Evolutionary conservation across 2,888 invertebrate species (phyloP).

Genomic region (Cyaniris semiargus): DNA sequence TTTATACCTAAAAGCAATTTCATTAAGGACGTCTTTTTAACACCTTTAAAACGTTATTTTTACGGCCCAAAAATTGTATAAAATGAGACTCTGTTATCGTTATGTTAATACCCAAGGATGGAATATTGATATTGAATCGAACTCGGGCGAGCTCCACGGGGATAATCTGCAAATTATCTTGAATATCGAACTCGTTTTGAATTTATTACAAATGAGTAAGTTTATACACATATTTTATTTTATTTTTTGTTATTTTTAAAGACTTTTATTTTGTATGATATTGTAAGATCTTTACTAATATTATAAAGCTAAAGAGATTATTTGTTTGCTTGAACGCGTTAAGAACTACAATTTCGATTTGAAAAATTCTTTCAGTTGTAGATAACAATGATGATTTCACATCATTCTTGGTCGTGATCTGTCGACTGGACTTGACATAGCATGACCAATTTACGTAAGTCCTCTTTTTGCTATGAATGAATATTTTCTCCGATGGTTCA

Average conservation of each 20-base stretch:
- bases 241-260: background rate
- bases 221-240: background rate
- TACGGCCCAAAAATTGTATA: background rate
- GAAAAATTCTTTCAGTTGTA: no score
- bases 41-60: background rate
- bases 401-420: no score
- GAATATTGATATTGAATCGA: background rate
- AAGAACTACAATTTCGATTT: no score
- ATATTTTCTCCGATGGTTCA: no score
- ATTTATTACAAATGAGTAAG: background rate
- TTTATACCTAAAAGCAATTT: background rate
- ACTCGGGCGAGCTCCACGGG: background rate
- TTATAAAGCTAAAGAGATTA: no score
- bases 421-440: no score
- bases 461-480: no score
- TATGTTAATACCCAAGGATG: background rate
- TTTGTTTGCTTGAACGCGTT: no score
- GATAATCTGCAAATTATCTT: constrained; percentile 1
- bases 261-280: no score
- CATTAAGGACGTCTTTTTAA: background rate
- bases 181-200: background rate
- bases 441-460: no score
- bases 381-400: no score
- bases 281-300: no score
- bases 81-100: background rate